Conservation (phyloP, 2,888 invertebrate species). For the Escarpia spicata region DNA sequence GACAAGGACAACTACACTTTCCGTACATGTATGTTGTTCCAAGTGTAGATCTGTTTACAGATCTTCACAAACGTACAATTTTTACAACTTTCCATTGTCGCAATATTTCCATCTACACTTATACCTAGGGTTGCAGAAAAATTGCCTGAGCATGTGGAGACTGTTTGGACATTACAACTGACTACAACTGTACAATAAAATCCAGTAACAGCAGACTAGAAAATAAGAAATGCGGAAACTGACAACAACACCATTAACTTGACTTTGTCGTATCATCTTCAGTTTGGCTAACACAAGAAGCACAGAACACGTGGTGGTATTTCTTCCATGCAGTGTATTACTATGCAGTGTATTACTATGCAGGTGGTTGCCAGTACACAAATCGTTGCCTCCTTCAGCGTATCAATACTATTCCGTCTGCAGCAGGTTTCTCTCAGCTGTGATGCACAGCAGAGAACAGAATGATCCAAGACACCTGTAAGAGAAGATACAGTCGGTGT, state of each 20-base stretch:
- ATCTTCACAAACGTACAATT: background rate
- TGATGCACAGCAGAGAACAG: constrained; percentile 9
- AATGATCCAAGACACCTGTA: constrained; percentile 21
- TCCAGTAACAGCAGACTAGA: background rate
- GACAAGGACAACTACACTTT: background rate
- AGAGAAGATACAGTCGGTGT: background rate
- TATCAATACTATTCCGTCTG: background rate
- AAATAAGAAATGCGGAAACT: background rate
- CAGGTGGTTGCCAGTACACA: background rate
- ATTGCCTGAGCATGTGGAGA: background rate
- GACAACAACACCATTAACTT: background rate
- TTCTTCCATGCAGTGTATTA: background rate
- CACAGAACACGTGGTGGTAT: background rate
- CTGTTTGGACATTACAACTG: background rate
- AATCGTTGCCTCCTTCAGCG: background rate
- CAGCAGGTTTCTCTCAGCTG: constrained; percentile 19
- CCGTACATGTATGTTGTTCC: background rate
- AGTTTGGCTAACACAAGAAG: background rate
- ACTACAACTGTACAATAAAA: background rate
- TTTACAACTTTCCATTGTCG: background rate
- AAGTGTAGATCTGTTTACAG: background rate
- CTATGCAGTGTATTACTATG: background rate
- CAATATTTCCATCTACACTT: background rate
- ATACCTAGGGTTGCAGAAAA: background rate
- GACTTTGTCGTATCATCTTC: background rate